Percentiles rank a stretch among this genome's conserved stretches.
Conservation (phyloP, 2,888 invertebrate genomes). For the Petrophora chlorosata region DNA sequence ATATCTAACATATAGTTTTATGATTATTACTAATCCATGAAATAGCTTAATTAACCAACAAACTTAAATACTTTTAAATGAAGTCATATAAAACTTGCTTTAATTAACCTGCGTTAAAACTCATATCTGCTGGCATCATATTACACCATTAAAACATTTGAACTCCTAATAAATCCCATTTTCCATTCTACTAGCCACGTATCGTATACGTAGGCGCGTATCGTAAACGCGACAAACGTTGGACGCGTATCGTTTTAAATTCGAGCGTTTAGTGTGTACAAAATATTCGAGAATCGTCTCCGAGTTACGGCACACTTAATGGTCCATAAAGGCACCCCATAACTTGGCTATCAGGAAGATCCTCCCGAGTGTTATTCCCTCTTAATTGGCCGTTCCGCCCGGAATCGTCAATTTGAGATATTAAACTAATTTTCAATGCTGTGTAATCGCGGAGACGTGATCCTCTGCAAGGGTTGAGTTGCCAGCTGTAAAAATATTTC, state of each 20-base stretch:
- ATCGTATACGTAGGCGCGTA: no score
- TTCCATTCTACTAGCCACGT: no score
- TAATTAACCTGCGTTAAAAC: conserved; percentile 19
- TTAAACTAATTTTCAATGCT: conserved; percentile 83
- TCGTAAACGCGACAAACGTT: conserved; percentile 36
- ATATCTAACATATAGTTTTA: no score
- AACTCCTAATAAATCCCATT: conserved; percentile 36
- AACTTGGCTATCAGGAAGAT: conserved; percentile 78
- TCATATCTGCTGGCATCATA: conserved; percentile 35
- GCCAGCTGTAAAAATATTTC: conserved; percentile 38
- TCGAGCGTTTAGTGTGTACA: conserved; percentile 50
- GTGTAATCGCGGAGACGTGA: conserved; percentile 76
- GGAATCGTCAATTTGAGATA: conserved; percentile 83
- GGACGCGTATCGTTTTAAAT: conserved; percentile 40
- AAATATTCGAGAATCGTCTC: conserved; percentile 52
- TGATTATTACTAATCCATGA: no score
- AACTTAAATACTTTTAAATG: not conserved
- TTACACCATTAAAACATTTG: conserved; percentile 38
- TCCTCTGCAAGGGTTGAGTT: conserved; percentile 53
- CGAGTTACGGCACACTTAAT: conserved; percentile 62
- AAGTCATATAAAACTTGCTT: not conserved
- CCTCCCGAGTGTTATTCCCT: conserved; percentile 78
- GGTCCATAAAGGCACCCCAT: conserved; percentile 80
- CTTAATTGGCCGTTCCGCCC: conserved; percentile 80
- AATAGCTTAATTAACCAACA: not conserved